Evolutionary conservation across 2,113 vertebrate genomes (phyloP), one percentile per base, ranked within the genome.

Genomic region (Eira barbara): DNA sequence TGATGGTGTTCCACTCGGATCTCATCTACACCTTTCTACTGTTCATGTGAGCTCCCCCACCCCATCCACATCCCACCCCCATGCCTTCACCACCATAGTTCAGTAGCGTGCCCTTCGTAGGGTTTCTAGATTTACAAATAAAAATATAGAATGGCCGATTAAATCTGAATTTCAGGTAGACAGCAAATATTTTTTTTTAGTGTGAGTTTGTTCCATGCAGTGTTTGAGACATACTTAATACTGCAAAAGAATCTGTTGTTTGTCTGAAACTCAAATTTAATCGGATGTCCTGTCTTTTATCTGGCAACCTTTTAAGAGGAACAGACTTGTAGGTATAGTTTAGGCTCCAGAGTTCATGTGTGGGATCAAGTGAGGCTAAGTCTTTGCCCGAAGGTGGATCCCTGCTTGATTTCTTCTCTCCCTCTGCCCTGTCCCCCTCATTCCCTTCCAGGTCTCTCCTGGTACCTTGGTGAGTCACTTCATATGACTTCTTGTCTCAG

Each of bases 71-170:
- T 23, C 4, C 36, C 2, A 7, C 18, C 7, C 2, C 21, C 25
- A 4, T 18, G 21, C 1, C 2, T 0, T 29, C 67, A 69, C 10
- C 8, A 3, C 9, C n/a, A 23, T 13, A 63, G 7, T 3, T 20
- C 6, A 59, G 82, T 3, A 67, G n/a, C 2, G 15, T 71, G 49
- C 21, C 52, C 36, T 65, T 39, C 14, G 3, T 7, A n/a, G 20
- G 1, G 4, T 93, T 93, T 61, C 18, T 6, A 73, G 36, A 55
- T 27, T 36, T 89, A 67, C 23, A 52, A 73, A 74, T 49, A 31
- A 52, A 93, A 82, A 47, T 20, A 57, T 20, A 80, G 45, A 4
- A 27, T 39, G 17, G 3, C 1, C 20, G 59, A 6, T 49, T 34
- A 25, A 83, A 71, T 73, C 34, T 79, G 45, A 91, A 80, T 29